These are phyloP conservation scores for Helogale parvula DNA, from an alignment of 2,113 vertebrate species.

Conservation along the genomic window DNA sequence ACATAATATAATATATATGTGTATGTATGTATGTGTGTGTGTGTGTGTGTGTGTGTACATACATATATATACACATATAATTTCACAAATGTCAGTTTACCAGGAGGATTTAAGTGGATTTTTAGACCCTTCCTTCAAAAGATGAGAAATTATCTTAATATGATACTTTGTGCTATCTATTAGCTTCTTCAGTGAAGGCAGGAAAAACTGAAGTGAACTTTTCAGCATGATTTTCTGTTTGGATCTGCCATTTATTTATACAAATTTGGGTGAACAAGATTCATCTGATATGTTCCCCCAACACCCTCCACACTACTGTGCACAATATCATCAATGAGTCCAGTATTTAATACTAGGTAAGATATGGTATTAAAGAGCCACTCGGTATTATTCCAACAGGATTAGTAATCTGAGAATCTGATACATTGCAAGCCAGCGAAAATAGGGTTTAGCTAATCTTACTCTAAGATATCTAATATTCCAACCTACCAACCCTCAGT, in stretches of 20 bases:
- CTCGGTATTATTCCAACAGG: not conserved
- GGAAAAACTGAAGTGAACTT: not conserved
- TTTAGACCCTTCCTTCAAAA: not conserved
- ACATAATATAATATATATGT: not conserved
- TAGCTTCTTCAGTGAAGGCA: not conserved
- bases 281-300: not conserved
- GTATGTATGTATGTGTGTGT: no score
- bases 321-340: not conserved
- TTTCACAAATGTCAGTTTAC: not conserved
- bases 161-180: not conserved
- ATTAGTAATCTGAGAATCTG: not conserved
- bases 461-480: not conserved
- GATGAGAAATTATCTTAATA: not conserved
- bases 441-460: accelerated
- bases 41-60: no score
- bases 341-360: not conserved
- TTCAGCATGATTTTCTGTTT: not conserved
- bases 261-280: not conserved
- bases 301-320: accelerated
- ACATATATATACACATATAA: not conserved
- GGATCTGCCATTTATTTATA: not conserved
- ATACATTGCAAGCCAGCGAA: not conserved
- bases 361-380: not conserved
- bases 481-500: not conserved
- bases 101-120: not conserved